Evolutionary conservation across 2,888 invertebrate genomes (phyloP).

Genomic region (Lasioglossum leucozonium): DNA sequence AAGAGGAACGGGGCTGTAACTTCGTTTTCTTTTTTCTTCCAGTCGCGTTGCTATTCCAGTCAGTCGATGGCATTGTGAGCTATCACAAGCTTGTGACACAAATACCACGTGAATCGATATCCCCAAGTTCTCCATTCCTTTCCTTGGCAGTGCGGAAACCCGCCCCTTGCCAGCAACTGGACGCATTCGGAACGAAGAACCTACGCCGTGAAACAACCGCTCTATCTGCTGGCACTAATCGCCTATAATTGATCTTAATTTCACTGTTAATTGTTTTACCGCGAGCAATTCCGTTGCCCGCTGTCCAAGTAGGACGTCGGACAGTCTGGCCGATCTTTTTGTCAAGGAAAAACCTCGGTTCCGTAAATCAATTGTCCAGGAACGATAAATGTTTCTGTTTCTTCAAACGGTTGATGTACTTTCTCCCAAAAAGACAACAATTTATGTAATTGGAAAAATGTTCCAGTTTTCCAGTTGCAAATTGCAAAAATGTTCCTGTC

Average conservation of each 20-base stretch:
- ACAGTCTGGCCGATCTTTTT: constrained; percentile 9
- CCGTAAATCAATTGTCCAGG: not conserved
- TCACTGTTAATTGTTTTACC: constrained; percentile 64
- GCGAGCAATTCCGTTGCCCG: constrained; percentile 15
- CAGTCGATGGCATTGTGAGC: constrained; percentile 13
- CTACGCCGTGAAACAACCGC: not conserved
- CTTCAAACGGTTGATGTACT: not conserved
- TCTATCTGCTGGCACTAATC: constrained; percentile 52
- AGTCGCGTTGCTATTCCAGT: constrained; percentile 22
- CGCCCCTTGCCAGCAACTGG: not conserved
- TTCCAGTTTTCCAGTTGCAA: too few relatives aligned
- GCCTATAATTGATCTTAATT: constrained; percentile 68
- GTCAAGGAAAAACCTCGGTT: not conserved
- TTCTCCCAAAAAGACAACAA: not conserved
- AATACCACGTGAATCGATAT: constrained; percentile 56
- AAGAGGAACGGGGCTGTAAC: not conserved
- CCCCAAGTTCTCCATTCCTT: constrained; percentile 26
- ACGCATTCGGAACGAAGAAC: constrained; percentile 17
- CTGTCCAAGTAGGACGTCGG: constrained; percentile 43
- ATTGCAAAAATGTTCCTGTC: not conserved
- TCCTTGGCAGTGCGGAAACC: constrained; percentile 28
- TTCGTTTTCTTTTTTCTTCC: not conserved
- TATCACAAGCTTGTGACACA: constrained; percentile 44
- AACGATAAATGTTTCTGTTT: not conserved
- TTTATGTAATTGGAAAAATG: not conserved